Evolutionary conservation across 2,888 invertebrate species (phyloP).

Genomic region (Latrodectus elegans): DNA sequence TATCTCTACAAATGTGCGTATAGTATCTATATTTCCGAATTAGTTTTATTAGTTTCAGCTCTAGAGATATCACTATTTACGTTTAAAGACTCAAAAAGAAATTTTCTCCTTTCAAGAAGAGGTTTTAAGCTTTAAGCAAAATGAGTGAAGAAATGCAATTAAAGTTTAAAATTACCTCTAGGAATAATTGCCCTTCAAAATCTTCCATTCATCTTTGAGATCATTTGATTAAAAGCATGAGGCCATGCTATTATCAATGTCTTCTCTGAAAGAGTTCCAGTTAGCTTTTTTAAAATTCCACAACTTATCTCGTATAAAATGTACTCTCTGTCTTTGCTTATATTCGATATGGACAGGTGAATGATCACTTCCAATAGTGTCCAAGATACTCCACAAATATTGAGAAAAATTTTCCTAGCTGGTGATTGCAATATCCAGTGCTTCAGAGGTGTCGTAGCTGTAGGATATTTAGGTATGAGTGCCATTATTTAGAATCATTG

Average conservation of each 20-base stretch:
- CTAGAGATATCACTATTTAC: background rate
- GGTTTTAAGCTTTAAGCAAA: constrained; percentile 8
- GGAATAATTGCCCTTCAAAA: constrained; percentile 8
- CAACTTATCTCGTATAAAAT: background rate
- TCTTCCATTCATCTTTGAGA: constrained; percentile 10
- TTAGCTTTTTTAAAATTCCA: constrained; percentile 13
- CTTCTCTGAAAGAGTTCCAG: constrained; percentile 7
- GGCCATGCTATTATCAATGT: background rate
- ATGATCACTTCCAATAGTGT: constrained; percentile 29
- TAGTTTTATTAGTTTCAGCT: background rate
- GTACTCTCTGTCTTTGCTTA: constrained; percentile 16
- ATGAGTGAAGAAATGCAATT: constrained; percentile 21
- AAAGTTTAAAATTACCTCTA: constrained; percentile 31
- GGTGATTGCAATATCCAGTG: constrained; percentile 13
- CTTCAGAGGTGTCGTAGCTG: background rate
- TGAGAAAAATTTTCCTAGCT: constrained; percentile 4
- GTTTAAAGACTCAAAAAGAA: background rate
- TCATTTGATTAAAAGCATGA: background rate
- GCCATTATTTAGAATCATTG: no score
- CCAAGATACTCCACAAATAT: constrained; percentile 9
- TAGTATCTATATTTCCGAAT: constrained; percentile 4
- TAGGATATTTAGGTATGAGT: no score
- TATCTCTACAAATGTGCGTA: background rate
- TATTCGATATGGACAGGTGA: constrained; percentile 10
- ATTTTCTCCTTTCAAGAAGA: constrained; percentile 12